These are phyloP conservation scores for Crocidura indochinensis DNA, from an alignment of 2,797 vertebrate species.

Conservation along the genomic window DNA sequence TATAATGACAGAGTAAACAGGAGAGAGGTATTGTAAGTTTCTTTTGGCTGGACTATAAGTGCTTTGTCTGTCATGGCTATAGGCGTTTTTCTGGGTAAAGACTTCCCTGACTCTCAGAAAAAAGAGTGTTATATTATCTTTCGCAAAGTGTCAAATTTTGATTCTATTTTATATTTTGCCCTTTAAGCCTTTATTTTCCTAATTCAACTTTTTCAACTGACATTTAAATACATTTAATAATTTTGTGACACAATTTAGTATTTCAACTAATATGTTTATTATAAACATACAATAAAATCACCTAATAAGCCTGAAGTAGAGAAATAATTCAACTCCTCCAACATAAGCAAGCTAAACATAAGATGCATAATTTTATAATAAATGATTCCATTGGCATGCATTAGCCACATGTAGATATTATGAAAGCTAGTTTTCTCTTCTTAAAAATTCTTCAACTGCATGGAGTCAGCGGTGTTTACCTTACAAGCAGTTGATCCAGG, in stretches of 20 bases:
- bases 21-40: not conserved
- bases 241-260: not conserved
- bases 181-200: not conserved
- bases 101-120: not conserved
- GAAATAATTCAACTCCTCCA: not conserved
- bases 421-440: not conserved
- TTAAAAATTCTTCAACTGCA: slow-evolving; percentile 30
- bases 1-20: not conserved
- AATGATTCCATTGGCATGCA: not conserved
- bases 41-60: not conserved
- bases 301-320: not conserved
- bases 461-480: too few species aligned
- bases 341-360: not conserved
- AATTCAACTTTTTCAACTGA: slow-evolving; percentile 1
- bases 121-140: not conserved
- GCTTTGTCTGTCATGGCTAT: not conserved
- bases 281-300: not conserved
- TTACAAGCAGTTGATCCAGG: too few species aligned
- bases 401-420: not conserved
- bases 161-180: not conserved
- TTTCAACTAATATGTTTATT: slow-evolving; percentile 30
- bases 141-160: not conserved
- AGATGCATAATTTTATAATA: slow-evolving; percentile 44
- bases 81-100: not conserved
- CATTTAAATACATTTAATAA: slow-evolving; percentile 27